Evolutionary conservation across 2,797 vertebrate species (phyloP), one percentile per base, ranked within the genome.

Genomic region (Chlorospingus semifuscus): DNA sequence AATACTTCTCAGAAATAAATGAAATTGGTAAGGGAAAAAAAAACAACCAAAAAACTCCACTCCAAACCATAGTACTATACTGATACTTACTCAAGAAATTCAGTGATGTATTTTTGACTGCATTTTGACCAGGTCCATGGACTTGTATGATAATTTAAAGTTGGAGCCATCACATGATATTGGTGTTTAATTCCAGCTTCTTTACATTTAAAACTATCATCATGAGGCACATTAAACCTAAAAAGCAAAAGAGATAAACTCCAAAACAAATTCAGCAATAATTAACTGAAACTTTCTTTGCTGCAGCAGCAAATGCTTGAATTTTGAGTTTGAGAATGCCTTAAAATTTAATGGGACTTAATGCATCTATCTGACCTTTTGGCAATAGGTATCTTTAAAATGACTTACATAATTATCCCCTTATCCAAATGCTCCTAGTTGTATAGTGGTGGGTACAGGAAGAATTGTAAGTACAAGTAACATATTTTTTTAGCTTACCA

Each of bases 121-220:
- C 99, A 99, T 95, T 99, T 99, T 96, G 99, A 99, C 99, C 99
- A 99, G 52, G 99, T 99, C 99, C 99, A 99, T 46, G 99, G 99
- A 92, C 98, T 99, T 69, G 99, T 99, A 95, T 99, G 98, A 22
- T 99, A 99, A 97, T 99, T 99, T 96, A 99, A 98, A 71, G 98
- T 99, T 41, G 99, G 99, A 59, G 99, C 99, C 99, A 99, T 99
- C 82, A 99, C 99, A 56, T 99, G 99, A 92, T 99, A 99, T 78
- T 99, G 99, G 92, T 98, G 98, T 87, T 99, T 99, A 95, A 98
- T 97, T 84, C 99, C 99, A n/a, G 97, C 97, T 96, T 99, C 99
- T 81, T 98, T 98, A 97, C 99, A 99, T 96, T 99, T 99, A 85
- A 99, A 98, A 96, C 98, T 99, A 96, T 99, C 99, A 89, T 99